Conservation (phyloP, 1,140 invertebrate genomes). For the Ostrea denselamellosa region DNA sequence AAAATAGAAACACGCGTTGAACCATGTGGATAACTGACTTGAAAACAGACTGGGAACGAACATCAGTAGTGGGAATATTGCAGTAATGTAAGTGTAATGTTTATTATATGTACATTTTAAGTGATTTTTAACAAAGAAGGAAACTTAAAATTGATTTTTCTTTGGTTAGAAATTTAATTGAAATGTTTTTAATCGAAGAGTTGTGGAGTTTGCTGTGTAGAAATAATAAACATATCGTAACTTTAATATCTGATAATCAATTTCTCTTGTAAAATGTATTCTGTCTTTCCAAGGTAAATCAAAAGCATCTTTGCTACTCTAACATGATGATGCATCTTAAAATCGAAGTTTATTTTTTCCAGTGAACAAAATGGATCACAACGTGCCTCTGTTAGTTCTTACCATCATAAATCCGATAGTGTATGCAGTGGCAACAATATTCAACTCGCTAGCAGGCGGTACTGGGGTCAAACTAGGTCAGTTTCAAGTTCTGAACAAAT, state of each 20-base stretch:
- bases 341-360: background rate
- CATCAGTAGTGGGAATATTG: background rate
- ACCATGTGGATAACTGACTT: background rate
- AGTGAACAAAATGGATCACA: conserved; percentile 7
- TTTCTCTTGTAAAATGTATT: too few relatives aligned
- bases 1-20: background rate
- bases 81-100: background rate
- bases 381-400: background rate
- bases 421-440: conserved; percentile 6
- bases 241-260: too few relatives aligned
- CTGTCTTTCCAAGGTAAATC: too few relatives aligned
- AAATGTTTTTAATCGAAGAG: too few relatives aligned
- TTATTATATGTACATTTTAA: too few relatives aligned
- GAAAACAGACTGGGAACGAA: background rate
- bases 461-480: background rate
- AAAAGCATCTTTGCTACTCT: too few relatives aligned
- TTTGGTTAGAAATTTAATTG: background rate
- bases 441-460: background rate
- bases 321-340: background rate
- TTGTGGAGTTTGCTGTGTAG: too few relatives aligned
- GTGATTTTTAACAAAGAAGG: background rate
- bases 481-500: background rate
- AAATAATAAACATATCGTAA: too few relatives aligned
- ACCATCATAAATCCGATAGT: conserved; percentile 41
- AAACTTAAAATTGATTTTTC: background rate